Evolutionary conservation across 1,140 invertebrate species (phyloP), one percentile per base, ranked within the genome.

Genomic region (Macrocentrus cingulum): DNA sequence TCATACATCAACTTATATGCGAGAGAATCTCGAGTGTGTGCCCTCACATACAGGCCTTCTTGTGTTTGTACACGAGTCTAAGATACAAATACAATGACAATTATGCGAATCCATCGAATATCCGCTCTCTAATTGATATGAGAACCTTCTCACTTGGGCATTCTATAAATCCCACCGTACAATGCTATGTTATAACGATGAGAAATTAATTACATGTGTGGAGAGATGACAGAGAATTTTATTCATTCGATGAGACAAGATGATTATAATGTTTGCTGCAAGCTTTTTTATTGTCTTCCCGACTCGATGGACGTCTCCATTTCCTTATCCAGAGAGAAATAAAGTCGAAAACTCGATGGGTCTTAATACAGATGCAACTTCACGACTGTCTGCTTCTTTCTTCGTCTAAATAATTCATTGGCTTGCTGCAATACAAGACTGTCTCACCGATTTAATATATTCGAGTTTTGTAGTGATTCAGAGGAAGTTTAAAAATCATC

Each of bases 1-100:
- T 64, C 65, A 62, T 66, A 65, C 61, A 66, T 68, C 64, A 66
- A 66, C 48, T 48, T 49, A 58, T 44, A 67, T 61, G 58, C 57
- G 52, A 37, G 29, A 49, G 37, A 60, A 56, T 48, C 53, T 41
- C 25, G 50, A n/a, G 2, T 44, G 37, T 34, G 2, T 51, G 18
- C 18, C 49, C 16, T 25, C 8, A 18, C 36, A 49, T 32, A 11
- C 19, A n/a, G 8, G 22, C 13, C 1, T 8, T 25, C 45, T n/a
- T 25, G 3, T 13, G 13, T 39, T 39, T 39, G 15, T 39, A 15
- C 39, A 59, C 18, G n/a, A n/a, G n/a, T n/a, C n/a, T n/a, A n/a
- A 13, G 37, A 34, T 48, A 45, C 22, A n/a, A 16, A 18, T 41
- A 23, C 46, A 56, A 29, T 39, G 49, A 23, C 34, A 19, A 29